Evolutionary conservation across 2,888 invertebrate species (phyloP).

Genomic region (Metacarcinus magister): DNA sequence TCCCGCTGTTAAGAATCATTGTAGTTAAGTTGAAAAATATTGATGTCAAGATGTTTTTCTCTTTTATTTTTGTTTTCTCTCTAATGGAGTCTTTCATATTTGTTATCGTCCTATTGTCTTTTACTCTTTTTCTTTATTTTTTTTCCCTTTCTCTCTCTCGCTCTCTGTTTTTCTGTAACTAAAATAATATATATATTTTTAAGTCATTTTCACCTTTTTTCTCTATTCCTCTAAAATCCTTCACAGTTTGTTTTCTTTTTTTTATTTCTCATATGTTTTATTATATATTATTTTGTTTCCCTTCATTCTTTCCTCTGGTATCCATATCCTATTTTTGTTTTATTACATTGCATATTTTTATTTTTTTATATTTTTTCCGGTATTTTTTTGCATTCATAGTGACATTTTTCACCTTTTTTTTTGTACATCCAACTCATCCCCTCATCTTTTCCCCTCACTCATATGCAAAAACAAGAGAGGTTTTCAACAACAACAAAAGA

Average conservation of each 20-base stretch:
- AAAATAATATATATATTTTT: no score
- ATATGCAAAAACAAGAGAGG: neutral
- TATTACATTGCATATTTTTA: neutral
- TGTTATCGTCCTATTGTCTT: neutral
- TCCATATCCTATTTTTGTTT: neutral
- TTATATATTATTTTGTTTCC: neutral
- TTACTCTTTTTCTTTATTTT: neutral
- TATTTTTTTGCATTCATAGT: no score
- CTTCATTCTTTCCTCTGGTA: neutral
- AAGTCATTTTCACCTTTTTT: neutral
- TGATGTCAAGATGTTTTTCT: no score
- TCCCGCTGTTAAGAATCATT: no score
- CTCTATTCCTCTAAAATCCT: neutral
- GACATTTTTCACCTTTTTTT: neutral
- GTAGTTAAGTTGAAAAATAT: no score
- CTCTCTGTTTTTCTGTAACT: neutral
- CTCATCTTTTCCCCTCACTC: neutral
- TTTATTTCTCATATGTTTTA: neutral
- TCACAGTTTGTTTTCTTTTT: neutral
- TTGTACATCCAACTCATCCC: neutral
- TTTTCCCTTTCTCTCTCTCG: neutral
- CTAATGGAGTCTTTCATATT: neutral
- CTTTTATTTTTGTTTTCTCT: no score
- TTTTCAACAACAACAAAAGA: neutral
- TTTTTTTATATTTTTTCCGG: neutral